These are phyloP conservation scores for Drosophila funebris DNA, from an alignment of 1,140 invertebrate species.

Conservation along the genomic window DNA sequence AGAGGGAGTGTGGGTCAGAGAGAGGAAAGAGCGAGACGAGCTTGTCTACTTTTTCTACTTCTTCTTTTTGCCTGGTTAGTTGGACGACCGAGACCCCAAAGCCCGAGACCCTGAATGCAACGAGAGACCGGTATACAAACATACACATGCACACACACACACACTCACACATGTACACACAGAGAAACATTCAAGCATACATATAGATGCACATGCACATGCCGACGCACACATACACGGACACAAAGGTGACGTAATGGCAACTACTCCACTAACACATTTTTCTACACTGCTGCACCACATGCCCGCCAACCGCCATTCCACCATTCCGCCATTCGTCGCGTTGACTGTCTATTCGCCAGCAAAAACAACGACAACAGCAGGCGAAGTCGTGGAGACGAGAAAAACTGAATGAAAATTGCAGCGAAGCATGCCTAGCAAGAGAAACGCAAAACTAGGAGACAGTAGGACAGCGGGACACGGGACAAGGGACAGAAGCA, in stretches of 20 bases:
- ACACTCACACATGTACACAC: conserved; percentile 23
- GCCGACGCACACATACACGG: conserved; percentile 4
- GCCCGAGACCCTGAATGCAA: conserved; percentile 41
- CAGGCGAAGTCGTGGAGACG: too few relatives aligned
- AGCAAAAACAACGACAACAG: too few relatives aligned
- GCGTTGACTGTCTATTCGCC: not conserved
- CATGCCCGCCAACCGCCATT: conserved; percentile 2
- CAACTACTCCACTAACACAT: conserved; percentile 84
- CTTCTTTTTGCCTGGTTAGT: conserved; percentile 19
- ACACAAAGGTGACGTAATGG: conserved; percentile 81
- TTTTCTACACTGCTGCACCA: conserved; percentile 82
- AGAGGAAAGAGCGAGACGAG: not conserved
- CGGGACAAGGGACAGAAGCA: not conserved
- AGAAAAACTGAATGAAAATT: conserved; percentile 81
- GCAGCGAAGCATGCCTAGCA: conserved; percentile 71
- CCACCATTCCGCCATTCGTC: not conserved
- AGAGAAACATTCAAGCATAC: conserved; percentile 28
- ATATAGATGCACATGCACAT: not conserved
- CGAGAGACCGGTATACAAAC: conserved; percentile 19
- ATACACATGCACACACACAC: conserved; percentile 14
- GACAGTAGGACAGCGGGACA: conserved; percentile 29
- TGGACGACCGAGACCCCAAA: conserved; percentile 60
- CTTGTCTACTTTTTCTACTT: not conserved
- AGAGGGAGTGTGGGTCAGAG: not conserved
- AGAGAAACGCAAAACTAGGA: conserved; percentile 28